A percentile compares a stretch with the other conserved stretches of the same genome.
These are phyloP conservation scores for Sebastes ruberrimus DNA, from an alignment of 2,797 vertebrate species.

Conservation along the genomic window DNA sequence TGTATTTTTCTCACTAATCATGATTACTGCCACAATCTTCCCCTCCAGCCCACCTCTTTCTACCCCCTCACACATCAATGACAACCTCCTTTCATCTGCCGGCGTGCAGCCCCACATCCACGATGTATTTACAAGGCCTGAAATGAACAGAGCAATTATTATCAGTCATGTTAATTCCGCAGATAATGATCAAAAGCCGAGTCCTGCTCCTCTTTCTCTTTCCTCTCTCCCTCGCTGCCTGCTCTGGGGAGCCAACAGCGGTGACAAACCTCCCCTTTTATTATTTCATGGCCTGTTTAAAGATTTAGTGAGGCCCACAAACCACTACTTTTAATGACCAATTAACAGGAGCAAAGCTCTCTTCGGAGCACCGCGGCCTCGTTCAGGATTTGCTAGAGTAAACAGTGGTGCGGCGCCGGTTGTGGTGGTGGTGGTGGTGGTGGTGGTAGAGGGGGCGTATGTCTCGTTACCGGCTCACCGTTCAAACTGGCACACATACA, in stretches of 20 bases:
- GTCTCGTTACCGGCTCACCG: slow-evolving; percentile 74
- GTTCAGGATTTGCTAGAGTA: slow-evolving; percentile 81
- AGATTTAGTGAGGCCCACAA: slow-evolving; percentile 85
- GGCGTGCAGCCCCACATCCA: slow-evolving; percentile 61
- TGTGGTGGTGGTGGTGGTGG: slow-evolving; percentile 16
- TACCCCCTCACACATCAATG: slow-evolving; percentile 70
- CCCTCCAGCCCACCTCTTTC: slow-evolving; percentile 72
- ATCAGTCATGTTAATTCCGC: slow-evolving; percentile 81
- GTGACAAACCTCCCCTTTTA: slow-evolving; percentile 79
- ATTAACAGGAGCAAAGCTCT: slow-evolving; percentile 84
- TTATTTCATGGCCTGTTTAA: slow-evolving; percentile 87
- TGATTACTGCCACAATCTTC: slow-evolving; percentile 74
- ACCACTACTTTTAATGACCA: slow-evolving; percentile 87
- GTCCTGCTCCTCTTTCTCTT: slow-evolving; percentile 64
- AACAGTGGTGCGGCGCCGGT: slow-evolving; percentile 68
- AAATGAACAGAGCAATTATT: slow-evolving; percentile 82
- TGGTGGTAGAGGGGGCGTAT: slow-evolving; percentile 49
- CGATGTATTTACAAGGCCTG: slow-evolving; percentile 75
- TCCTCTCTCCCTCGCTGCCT: slow-evolving; percentile 51
- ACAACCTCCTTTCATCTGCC: slow-evolving; percentile 76
- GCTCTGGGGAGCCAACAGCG: slow-evolving; percentile 74
- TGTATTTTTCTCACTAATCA: slow-evolving; percentile 72
- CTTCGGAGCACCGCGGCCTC: slow-evolving; percentile 66
- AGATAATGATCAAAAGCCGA: slow-evolving; percentile 83
- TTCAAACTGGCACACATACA: slow-evolving; percentile 59